Conservation (phyloP, 2,797 vertebrate genomes). For the Craterocephalus amniculus region DNA sequence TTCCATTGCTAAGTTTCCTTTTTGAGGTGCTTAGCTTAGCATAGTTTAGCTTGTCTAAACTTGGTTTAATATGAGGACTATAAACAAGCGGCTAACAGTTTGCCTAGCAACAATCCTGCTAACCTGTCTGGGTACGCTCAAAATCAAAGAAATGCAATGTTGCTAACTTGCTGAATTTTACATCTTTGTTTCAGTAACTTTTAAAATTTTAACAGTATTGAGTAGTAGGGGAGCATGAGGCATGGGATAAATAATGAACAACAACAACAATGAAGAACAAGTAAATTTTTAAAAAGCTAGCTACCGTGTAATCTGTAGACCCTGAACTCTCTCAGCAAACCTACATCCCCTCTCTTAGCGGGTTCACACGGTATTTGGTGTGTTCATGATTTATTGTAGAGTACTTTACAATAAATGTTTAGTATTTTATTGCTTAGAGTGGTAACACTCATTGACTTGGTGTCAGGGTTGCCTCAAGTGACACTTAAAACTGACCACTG, state of each 20-base stretch:
- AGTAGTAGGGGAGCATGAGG: neutral
- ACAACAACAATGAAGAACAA: neutral
- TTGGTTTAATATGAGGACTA: neutral
- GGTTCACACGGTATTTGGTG: too few relatives aligned
- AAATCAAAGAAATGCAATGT: neutral
- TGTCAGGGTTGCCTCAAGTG: too few relatives aligned
- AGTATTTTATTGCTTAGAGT: neutral
- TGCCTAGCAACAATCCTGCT: too few relatives aligned
- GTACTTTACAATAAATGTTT: neutral
- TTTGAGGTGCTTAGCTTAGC: too few relatives aligned
- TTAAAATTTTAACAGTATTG: neutral
- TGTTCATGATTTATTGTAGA: neutral
- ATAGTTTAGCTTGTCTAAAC: neutral
- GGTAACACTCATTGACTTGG: neutral
- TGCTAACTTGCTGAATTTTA: too few relatives aligned
- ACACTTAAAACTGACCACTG: too few relatives aligned
- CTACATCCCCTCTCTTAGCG: neutral
- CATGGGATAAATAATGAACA: neutral
- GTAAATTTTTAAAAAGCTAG: neutral
- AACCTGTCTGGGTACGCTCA: neutral
- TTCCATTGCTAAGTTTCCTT: too few relatives aligned
- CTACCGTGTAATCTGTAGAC: neutral
- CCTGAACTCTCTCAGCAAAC: neutral
- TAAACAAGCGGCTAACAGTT: neutral
- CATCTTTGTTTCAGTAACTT: neutral